A percentile compares a stretch with the other conserved stretches of the same genome.
These are phyloP conservation scores for Arion vulgaris DNA, from an alignment of 1,140 invertebrate genomes.

Conservation along the genomic window DNA sequence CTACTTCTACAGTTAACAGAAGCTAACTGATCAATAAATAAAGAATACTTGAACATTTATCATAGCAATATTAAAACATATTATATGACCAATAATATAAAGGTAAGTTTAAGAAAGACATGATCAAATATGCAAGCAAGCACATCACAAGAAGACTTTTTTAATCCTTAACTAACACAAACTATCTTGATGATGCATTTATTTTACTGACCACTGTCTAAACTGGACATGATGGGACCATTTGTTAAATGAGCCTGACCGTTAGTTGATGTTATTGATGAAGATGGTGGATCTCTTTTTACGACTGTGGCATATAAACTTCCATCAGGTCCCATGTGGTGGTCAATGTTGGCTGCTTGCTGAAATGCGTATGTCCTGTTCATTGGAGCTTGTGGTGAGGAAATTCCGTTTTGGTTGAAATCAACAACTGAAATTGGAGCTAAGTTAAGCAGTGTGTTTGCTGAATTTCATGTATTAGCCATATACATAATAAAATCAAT, in stretches of 20 bases:
- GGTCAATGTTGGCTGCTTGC: background rate
- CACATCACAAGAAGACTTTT: too few species aligned
- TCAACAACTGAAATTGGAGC: slow-evolving; percentile 33
- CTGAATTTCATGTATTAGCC: too few species aligned
- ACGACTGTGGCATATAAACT: slow-evolving; percentile 85
- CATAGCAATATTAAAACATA: too few species aligned
- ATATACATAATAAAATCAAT: too few species aligned
- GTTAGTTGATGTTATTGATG: background rate
- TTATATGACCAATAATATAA: too few species aligned
- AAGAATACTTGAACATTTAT: too few species aligned
- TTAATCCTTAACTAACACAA: too few species aligned
- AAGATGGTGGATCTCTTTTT: slow-evolving; percentile 46
- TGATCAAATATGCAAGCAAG: too few species aligned
- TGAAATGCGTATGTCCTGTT: slow-evolving; percentile 8
- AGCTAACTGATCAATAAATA: too few species aligned
- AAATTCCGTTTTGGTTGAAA: slow-evolving; percentile 45
- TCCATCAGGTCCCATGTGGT: slow-evolving; percentile 83
- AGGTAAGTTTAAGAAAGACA: too few species aligned
- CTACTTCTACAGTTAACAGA: too few species aligned
- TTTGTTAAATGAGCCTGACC: slow-evolving; percentile 39
- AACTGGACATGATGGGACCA: slow-evolving; percentile 54
- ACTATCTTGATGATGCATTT: background rate
- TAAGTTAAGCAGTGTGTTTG: background rate
- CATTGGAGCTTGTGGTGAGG: background rate
- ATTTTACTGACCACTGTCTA: slow-evolving; percentile 63